Percentiles rank a stretch among this genome's conserved stretches.
phyloP scores from a whole-genome alignment of 2,797 vertebrate species.

The Vespertilio murinus region DNA sequence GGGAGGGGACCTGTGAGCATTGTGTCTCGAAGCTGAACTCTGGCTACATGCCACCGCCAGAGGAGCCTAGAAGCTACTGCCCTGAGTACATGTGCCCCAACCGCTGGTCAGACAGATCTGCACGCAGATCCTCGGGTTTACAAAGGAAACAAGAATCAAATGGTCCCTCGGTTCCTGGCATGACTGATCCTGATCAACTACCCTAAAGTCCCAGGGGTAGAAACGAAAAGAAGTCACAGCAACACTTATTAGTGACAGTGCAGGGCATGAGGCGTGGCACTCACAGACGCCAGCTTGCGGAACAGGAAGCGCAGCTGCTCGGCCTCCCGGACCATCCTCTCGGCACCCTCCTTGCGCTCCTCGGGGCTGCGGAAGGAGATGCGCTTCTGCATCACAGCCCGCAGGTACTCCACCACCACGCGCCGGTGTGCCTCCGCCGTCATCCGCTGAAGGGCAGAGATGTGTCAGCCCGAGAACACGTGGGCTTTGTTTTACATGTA shows the following conservation, averaged over 20 bases:
- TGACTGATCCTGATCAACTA: background rate
- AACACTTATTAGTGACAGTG: background rate
- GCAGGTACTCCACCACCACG: conserved; percentile 96
- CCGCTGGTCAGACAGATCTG: background rate
- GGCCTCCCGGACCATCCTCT: conserved; percentile 95
- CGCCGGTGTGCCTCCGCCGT: conserved; percentile 92
- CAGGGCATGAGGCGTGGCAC: conserved; percentile 67
- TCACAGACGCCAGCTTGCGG: conserved; percentile 92
- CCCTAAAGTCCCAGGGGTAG: background rate
- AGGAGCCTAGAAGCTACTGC: background rate
- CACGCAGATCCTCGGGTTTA: background rate
- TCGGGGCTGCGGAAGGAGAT: conserved; percentile 94
- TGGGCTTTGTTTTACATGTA: background rate
- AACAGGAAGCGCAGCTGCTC: conserved; percentile 96
- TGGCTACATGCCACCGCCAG: background rate
- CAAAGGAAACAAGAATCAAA: background rate
- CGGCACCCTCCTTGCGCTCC: conserved; percentile 95
- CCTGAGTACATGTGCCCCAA: background rate
- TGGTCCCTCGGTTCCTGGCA: rapidly evolving
- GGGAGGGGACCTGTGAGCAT: background rate
- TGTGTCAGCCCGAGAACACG: background rate
- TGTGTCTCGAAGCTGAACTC: background rate
- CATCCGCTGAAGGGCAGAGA: conserved; percentile 88
- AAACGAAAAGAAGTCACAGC: background rate
- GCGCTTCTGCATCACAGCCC: conserved; percentile 95